Base-by-base conservation (phyloP, 2,113 vertebrate genomes). In the Engraulis encrasicolus region DNA sequence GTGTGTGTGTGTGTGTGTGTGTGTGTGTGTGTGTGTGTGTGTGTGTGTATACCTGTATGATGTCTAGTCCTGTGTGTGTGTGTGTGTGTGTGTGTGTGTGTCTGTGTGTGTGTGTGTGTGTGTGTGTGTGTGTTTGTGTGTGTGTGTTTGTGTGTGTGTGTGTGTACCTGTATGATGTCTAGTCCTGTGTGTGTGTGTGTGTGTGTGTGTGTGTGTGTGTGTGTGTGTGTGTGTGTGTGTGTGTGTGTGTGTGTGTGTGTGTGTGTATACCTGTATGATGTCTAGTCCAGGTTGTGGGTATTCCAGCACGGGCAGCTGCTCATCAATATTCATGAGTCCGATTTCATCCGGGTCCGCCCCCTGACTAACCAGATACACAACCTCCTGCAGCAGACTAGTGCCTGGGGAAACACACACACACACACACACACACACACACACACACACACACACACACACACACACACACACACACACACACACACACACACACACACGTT, bases 241-340 rank as follows among this genome's bases (percentile, higher is more conserved):
- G 20, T 31, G 80, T 54, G 19, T 20, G 2, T 36, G 23, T 66
- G 58, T 66, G 23, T 66, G 58, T 66, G 58, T 31, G 58, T 66
- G 58, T 31, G 45, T 12, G 18, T 27, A 40, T 92, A 99, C 98
- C 98, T 99, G 98, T 90, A 99, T 98, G 90, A 99, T 98, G 84
- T 99, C 98, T 89, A 99, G 94, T 6, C 98, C 98, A 0, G 98
- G 98, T 82, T 99, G 97, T 0, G 98, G 98, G 82, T 99, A 99
- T 88, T 99, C 98, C 83, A 99, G 88, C 78, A 99, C 98, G 0
- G 98, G 98, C 78, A 99, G 96, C 85, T 99, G 98, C 85, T 99
- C 98, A 54, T 99, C 98, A 31, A 99, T 99, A 92, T 99, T 99
- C 98, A 99, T 99, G 54, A 99, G 91, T 86, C 97, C 98, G 2